phyloP scores from a whole-genome alignment of 2,113 vertebrate genomes.

The Oreochromis aureus region DNA sequence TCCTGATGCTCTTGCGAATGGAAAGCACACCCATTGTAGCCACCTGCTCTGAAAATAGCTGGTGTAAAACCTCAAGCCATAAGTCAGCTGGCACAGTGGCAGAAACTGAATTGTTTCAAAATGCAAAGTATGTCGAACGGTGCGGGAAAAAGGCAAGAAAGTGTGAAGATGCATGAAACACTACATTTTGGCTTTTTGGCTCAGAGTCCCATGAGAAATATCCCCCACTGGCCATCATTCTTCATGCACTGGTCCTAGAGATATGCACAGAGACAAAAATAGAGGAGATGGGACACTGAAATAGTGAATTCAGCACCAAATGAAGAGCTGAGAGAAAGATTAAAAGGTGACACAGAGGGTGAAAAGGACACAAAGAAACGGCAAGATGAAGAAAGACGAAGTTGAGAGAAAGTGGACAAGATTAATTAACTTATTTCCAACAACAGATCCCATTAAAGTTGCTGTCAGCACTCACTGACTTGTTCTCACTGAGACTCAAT shows the following conservation, averaged over 20 bases:
- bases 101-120: neutral
- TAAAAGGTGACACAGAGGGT: constrained; percentile 7
- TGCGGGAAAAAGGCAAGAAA: neutral
- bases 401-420: constrained; percentile 27
- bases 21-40: neutral
- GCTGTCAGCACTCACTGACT: constrained; percentile 17
- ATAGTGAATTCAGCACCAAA: neutral
- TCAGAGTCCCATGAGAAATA: neutral
- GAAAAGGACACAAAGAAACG: neutral
- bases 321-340: neutral
- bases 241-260: neutral
- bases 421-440: constrained; percentile 52
- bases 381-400: neutral
- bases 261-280: neutral
- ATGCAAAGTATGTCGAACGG: neutral
- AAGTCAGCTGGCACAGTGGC: neutral
- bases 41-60: neutral
- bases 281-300: neutral
- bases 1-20: neutral
- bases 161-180: neutral
- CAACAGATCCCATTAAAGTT: constrained; percentile 43
- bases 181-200: neutral
- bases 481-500: neutral
- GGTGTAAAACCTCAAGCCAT: neutral
- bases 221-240: neutral